A percentile compares a stretch with the other conserved stretches of the same genome.
Evolutionary conservation across 2,888 invertebrate genomes (phyloP).

Genomic region (Caenorhabditis sp.): DNA sequence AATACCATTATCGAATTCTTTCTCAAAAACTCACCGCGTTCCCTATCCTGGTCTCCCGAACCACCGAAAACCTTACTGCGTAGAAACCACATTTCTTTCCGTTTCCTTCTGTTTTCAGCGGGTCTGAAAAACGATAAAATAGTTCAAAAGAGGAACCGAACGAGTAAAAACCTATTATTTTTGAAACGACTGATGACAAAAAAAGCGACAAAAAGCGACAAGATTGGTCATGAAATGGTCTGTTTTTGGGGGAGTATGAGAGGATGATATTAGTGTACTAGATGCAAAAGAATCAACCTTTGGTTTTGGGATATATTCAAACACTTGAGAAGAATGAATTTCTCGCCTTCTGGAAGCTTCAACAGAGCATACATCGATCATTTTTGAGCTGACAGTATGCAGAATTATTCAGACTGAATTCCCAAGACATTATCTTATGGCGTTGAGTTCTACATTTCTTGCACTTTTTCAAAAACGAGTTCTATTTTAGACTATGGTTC

Average conservation of each 20-base stretch:
- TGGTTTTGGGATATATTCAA: background rate
- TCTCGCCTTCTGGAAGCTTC: constrained; percentile 3
- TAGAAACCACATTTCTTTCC: constrained; percentile 40
- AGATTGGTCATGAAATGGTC: constrained; percentile 15
- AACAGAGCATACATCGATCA: constrained; percentile 43
- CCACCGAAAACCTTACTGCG: constrained; percentile 46
- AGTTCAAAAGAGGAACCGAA: background rate
- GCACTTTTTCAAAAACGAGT: constrained; percentile 8
- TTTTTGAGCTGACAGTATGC: constrained; percentile 10
- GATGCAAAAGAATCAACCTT: background rate
- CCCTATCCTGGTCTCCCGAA: constrained; percentile 45
- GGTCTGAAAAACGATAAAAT: constrained; percentile 20
- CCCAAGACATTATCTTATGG: constrained; percentile 9
- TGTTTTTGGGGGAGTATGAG: background rate
- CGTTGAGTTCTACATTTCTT: constrained; percentile 18
- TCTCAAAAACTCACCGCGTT: constrained; percentile 5
- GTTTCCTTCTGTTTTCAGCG: background rate
- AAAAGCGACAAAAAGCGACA: background rate
- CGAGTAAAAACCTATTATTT: background rate
- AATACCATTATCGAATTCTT: too few relatives aligned
- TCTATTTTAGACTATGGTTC: constrained; percentile 10
- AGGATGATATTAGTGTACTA: background rate
- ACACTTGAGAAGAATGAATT: background rate
- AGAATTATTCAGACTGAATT: constrained; percentile 17
- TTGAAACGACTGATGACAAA: constrained; percentile 9